Conservation (phyloP, 2,113 vertebrate genomes). For the Oncorhynchus kisutch region DNA sequence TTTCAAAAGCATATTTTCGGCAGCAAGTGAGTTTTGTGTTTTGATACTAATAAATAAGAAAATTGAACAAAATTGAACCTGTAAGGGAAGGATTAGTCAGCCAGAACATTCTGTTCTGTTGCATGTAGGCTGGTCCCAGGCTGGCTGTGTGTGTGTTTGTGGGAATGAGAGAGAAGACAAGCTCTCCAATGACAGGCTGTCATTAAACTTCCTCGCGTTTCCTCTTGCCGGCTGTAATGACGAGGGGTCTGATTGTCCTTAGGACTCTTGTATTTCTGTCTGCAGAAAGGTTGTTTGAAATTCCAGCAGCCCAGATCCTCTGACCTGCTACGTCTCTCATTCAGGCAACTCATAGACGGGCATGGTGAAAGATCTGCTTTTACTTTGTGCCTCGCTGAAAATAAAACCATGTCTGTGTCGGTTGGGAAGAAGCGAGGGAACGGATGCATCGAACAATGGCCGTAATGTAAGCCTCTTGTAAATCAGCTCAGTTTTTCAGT, state of each 20-base stretch:
- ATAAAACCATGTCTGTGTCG: not conserved
- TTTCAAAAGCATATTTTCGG: too few relatives aligned
- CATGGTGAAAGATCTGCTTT: not conserved
- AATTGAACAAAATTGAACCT: too few relatives aligned
- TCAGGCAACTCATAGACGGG: not conserved
- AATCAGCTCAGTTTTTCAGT: not conserved
- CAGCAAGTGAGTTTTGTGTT: too few relatives aligned
- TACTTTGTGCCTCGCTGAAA: not conserved
- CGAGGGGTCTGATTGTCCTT: constrained; percentile 5
- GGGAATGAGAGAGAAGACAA: not conserved
- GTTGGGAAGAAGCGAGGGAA: not conserved
- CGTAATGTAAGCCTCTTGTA: constrained; percentile 32
- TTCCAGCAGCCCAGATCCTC: not conserved
- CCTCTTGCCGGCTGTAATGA: constrained; percentile 15
- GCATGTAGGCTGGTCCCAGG: not conserved
- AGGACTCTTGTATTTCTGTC: constrained; percentile 13
- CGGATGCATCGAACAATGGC: constrained; percentile 10
- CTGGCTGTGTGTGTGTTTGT: not conserved
- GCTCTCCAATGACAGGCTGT: constrained; percentile 4
- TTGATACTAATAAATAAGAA: too few relatives aligned
- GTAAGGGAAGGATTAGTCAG: too few relatives aligned
- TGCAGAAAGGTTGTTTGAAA: not conserved
- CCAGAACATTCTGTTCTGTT: not conserved
- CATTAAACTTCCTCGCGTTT: constrained; percentile 24
- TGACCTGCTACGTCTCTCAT: not conserved